A percentile compares a stretch with the other conserved stretches of the same genome.
Evolutionary conservation across 1,140 invertebrate species (phyloP).

Genomic region (Drosophila lacteicornis): DNA sequence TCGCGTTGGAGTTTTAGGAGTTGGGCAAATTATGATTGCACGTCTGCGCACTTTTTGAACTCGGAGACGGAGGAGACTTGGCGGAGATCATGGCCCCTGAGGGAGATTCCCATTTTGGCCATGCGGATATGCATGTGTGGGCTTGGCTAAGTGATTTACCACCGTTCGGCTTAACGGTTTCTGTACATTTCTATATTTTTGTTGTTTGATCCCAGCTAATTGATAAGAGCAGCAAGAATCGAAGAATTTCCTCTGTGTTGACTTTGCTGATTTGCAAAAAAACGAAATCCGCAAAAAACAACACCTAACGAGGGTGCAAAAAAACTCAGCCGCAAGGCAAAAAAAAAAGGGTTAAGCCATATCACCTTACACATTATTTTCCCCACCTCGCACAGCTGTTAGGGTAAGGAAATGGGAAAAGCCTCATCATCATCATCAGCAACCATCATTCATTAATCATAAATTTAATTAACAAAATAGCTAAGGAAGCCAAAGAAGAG

Average conservation of each 20-base stretch:
- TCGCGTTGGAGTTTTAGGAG: constrained; percentile 43
- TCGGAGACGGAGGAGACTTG: constrained; percentile 2
- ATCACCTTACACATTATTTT: constrained; percentile 59
- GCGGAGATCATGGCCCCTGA: constrained; percentile 14
- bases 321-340: constrained; percentile 25
- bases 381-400: constrained; percentile 52
- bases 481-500: constrained; percentile 33
- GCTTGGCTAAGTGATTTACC: constrained; percentile 62
- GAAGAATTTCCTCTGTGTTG: constrained; percentile 52
- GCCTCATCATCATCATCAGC: constrained; percentile 46
- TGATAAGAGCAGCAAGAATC: constrained; percentile 52
- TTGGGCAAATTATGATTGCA: constrained; percentile 66
- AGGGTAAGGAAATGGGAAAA: constrained; percentile 62
- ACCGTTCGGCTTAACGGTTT: constrained; percentile 69
- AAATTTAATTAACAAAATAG: constrained; percentile 81
- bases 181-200: constrained; percentile 23
- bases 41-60: constrained; percentile 62
- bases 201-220: constrained; percentile 48
- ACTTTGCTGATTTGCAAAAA: constrained; percentile 69
- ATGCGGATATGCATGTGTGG: constrained; percentile 54
- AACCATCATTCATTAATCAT: constrained; percentile 74
- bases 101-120: constrained; percentile 39
- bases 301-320: constrained; percentile 35
- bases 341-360: constrained; percentile 57
- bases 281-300: constrained; percentile 22